These are phyloP conservation scores for Macrobrachium rosenbergii DNA, from an alignment of 1,140 invertebrate species.

Conservation along the genomic window DNA sequence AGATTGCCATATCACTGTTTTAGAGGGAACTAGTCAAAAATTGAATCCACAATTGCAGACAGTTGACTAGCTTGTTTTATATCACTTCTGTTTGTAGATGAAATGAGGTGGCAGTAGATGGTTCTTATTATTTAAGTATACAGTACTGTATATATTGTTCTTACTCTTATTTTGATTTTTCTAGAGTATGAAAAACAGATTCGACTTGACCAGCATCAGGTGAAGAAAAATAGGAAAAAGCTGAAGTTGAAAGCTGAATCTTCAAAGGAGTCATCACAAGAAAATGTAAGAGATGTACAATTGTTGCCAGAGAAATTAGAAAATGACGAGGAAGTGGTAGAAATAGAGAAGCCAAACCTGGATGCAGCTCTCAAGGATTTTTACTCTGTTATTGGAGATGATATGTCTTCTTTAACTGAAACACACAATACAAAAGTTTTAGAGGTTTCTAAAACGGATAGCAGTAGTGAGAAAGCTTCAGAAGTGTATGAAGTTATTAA, in stretches of 20 bases:
- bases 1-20: too few species aligned
- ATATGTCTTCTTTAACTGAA: background rate
- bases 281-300: background rate
- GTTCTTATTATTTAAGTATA: too few species aligned
- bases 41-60: background rate
- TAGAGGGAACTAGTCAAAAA: too few species aligned
- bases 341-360: background rate
- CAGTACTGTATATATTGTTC: background rate
- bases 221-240: slow-evolving; percentile 30
- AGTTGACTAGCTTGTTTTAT: background rate
- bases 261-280: too few species aligned
- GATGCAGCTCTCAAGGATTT: slow-evolving; percentile 42
- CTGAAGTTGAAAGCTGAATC: slow-evolving; percentile 23
- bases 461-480: background rate
- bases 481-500: background rate
- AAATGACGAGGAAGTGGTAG: background rate
- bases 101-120: too few species aligned
- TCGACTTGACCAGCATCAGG: slow-evolving; percentile 46
- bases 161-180: slow-evolving; percentile 8
- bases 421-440: background rate
- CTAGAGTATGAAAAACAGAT: slow-evolving; percentile 53
- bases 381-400: slow-evolving; percentile 33
- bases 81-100: too few species aligned
- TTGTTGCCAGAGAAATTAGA: background rate
- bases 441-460: too few species aligned